Percentiles rank a stretch among this genome's conserved stretches.
These are phyloP conservation scores for Pteruthius melanotis DNA, from an alignment of 2,113 vertebrate genomes.

Conservation along the genomic window DNA sequence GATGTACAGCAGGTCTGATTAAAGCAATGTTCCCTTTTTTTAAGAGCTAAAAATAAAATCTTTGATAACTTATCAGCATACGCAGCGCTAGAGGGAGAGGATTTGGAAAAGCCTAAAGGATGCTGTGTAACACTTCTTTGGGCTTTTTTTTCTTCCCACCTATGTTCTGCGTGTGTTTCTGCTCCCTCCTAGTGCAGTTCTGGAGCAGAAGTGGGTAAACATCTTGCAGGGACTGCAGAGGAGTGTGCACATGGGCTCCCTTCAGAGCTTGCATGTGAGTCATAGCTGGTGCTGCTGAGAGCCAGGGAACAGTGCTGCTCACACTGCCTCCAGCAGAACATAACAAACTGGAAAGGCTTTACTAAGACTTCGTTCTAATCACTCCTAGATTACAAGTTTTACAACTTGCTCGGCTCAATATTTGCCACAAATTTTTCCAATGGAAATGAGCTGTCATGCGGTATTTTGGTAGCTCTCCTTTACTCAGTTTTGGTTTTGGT, in stretches of 20 bases:
- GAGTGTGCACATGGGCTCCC: constrained; percentile 46
- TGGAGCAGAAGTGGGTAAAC: background rate
- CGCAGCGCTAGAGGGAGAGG: background rate
- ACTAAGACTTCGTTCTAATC: background rate
- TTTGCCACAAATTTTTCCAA: background rate
- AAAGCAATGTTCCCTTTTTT: background rate
- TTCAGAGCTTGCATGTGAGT: constrained; percentile 32
- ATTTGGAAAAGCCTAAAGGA: background rate
- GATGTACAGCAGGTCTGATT: background rate
- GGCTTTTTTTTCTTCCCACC: background rate
- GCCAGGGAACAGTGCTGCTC: background rate
- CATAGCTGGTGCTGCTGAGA: background rate
- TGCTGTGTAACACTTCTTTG: background rate
- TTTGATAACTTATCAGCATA: background rate
- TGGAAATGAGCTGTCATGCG: background rate
- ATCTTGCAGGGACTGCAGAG: constrained; percentile 51
- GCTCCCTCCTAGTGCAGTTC: background rate
- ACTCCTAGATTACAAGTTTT: background rate
- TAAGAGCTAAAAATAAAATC: background rate
- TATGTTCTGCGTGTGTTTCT: background rate
- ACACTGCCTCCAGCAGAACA: background rate
- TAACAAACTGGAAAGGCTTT: background rate
- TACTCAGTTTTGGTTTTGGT: background rate
- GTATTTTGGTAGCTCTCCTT: background rate
- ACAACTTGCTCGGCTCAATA: background rate